A percentile compares a stretch with the other conserved stretches of the same genome.
Evolutionary conservation across 1,140 invertebrate species (phyloP).

Genomic region (Ruditapes philippinarum): DNA sequence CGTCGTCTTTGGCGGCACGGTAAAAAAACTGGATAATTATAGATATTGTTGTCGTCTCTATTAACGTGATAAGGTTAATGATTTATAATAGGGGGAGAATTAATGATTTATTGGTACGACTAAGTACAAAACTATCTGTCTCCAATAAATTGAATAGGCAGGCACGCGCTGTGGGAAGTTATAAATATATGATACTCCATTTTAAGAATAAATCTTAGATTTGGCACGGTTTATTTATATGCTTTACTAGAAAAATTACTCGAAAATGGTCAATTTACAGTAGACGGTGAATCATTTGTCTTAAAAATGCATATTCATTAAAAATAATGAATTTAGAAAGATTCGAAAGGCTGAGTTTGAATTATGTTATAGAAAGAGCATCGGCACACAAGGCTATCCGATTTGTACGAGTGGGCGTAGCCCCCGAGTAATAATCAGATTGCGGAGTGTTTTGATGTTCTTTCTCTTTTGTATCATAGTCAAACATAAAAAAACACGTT

Average conservation of each 20-base stretch:
- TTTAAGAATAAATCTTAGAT: background rate
- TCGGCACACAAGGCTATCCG: no score
- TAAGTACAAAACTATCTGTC: conserved; percentile 19
- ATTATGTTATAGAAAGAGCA: no score
- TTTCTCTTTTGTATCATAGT: no score
- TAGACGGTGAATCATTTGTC: background rate
- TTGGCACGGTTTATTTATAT: background rate
- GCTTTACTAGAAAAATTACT: background rate
- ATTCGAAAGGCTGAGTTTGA: no score
- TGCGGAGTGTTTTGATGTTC: no score
- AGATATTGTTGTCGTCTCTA: background rate
- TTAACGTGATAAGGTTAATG: background rate
- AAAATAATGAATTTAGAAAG: no score
- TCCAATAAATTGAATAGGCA: background rate
- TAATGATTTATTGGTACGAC: conserved; percentile 8
- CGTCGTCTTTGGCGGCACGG: background rate
- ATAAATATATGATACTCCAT: background rate
- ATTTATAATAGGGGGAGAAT: background rate
- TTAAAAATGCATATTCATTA: background rate
- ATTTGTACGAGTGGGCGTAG: no score
- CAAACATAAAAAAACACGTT: no score
- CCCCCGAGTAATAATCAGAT: no score
- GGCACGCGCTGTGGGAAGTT: conserved; percentile 20
- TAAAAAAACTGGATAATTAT: conserved; percentile 15
- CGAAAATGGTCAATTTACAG: no score